Conservation (phyloP, 2,888 invertebrate genomes). For the Keiferia lycopersicella region DNA sequence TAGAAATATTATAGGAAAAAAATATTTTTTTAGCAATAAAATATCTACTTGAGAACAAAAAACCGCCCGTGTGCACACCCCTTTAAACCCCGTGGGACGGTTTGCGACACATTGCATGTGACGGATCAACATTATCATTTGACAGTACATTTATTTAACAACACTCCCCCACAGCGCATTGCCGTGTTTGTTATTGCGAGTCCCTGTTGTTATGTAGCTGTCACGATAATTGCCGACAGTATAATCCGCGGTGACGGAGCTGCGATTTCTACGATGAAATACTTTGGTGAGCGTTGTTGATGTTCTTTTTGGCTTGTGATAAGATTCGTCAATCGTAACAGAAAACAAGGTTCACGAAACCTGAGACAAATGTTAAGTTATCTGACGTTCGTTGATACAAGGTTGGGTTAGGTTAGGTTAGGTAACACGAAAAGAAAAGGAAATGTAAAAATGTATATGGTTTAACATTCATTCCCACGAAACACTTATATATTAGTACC, state of each 20-base stretch:
- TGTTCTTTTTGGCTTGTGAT: neutral
- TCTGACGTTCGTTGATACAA: too few relatives aligned
- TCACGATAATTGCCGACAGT: constrained; percentile 4
- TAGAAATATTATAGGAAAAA: too few relatives aligned
- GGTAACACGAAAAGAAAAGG: too few relatives aligned
- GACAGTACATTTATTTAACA: constrained; percentile 79
- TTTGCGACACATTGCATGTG: constrained; percentile 67
- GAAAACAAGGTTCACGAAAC: too few relatives aligned
- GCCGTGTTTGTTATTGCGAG: constrained; percentile 8
- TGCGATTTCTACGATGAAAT: constrained; percentile 10
- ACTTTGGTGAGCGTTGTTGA: neutral
- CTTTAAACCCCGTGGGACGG: constrained; percentile 72
- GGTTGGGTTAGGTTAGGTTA: too few relatives aligned
- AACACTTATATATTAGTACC: too few relatives aligned
- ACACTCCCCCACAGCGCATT: neutral
- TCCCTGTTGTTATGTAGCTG: constrained; percentile 12
- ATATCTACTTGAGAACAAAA: neutral
- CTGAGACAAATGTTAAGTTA: too few relatives aligned
- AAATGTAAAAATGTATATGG: too few relatives aligned
- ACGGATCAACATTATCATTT: constrained; percentile 80
- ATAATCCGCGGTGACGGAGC: neutral
- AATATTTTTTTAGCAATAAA: too few relatives aligned
- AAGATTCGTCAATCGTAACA: too few relatives aligned
- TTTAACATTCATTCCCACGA: neutral
- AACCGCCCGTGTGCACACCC: constrained; percentile 46